Base-by-base conservation (phyloP, 1,140 invertebrate species). In the Meteorus sp. region DNA sequence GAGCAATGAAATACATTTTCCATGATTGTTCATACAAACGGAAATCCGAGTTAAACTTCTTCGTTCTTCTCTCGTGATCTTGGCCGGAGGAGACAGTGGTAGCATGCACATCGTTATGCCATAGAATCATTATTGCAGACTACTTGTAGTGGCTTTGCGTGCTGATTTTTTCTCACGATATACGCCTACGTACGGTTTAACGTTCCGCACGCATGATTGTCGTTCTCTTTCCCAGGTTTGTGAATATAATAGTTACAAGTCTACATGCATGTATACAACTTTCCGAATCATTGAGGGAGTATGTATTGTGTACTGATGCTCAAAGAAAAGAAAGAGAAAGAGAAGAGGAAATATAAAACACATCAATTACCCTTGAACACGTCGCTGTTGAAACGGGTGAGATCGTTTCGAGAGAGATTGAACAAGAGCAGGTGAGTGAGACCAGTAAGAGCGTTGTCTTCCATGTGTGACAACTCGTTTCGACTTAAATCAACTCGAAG, bases 331-430 rank as follows among this genome's bases (percentile, higher is more conserved):
- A 19, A 48, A 17, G 22, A 48, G 25, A 22, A 43, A 31, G 25
- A 37, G 31, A 35, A 19, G 15, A n/a, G 13, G 13, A 29, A 44
- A 29, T 6, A 29, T 29, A 5, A 29, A 29, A 48, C 15, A 15
- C n/a, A 27, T n/a, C 53, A 54, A 17, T 44, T 76, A 81, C 83
- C 89, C 79, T 89, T 83, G 66, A 91, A 93, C 39, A 90, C 86
- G 68, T 92, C 90, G 69, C 89, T 91, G 72, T 92, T 92, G 68
- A 94, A 85, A 60, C 86, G 85, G 1, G 82, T 82, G 1, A 94
- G 80, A 59, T 88, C 83, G 76, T 94, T 95, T 58, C 86, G 85
- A 0, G 86, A 84, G 3, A 95, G 76, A 66, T 89, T 86, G 3
- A 95, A 82, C 43, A 83, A 83, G 65, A 86, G 82, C 4, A 95